phyloP scores from a whole-genome alignment of 2,888 invertebrate genomes.

The Leucoptera coffeella region DNA sequence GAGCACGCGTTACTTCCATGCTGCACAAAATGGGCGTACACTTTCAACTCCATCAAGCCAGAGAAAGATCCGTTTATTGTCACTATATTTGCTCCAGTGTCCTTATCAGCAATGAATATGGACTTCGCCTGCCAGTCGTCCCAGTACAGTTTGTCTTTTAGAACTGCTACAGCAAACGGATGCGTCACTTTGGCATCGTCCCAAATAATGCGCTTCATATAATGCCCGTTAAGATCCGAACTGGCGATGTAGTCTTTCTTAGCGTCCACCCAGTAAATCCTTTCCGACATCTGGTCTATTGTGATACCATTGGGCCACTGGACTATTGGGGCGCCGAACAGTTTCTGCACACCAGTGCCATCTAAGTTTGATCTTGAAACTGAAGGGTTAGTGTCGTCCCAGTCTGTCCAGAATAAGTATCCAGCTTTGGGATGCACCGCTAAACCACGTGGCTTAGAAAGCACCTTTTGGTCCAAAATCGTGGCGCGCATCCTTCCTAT shows the following conservation, averaged over 20 bases:
- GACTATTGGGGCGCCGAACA: slow-evolving; percentile 62
- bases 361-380: slow-evolving; percentile 76
- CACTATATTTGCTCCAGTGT: slow-evolving; percentile 58
- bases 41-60: slow-evolving; percentile 76
- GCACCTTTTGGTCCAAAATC: slow-evolving; percentile 59
- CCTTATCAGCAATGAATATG: slow-evolving; percentile 75
- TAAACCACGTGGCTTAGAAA: slow-evolving; percentile 74
- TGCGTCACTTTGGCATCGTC: slow-evolving; percentile 65
- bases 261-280: slow-evolving; percentile 86
- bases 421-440: slow-evolving; percentile 79
- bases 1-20: slow-evolving; percentile 69
- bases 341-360: slow-evolving; percentile 59
- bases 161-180: slow-evolving; percentile 81
- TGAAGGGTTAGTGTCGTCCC: slow-evolving; percentile 71
- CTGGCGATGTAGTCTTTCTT: slow-evolving; percentile 75
- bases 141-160: slow-evolving; percentile 84
- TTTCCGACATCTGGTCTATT: slow-evolving; percentile 73
- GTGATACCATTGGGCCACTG: slow-evolving; percentile 86
- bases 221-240: slow-evolving; percentile 63
- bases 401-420: slow-evolving; percentile 81
- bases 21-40: slow-evolving; percentile 70
- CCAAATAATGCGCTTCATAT: slow-evolving; percentile 60
- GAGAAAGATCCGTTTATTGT: slow-evolving; percentile 57
- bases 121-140: slow-evolving; percentile 81
- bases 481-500: slow-evolving; percentile 69